Percentiles rank a stretch among this genome's conserved stretches.
These are phyloP conservation scores for Antheraea assamensis DNA, from an alignment of 2,888 invertebrate genomes.

Conservation along the genomic window DNA sequence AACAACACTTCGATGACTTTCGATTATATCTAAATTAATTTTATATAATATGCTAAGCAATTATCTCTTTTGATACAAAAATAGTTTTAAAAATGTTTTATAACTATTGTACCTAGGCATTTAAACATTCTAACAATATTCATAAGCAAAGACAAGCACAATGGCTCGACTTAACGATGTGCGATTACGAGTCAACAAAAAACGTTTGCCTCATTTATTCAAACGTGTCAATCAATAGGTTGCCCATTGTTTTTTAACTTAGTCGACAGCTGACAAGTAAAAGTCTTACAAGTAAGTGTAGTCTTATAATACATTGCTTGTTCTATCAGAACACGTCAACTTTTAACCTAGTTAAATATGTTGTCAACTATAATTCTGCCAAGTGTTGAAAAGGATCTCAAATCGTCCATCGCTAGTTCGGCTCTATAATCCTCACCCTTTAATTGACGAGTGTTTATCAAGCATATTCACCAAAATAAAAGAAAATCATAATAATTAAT, in stretches of 20 bases:
- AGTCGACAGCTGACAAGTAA: background rate
- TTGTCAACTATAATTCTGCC: background rate
- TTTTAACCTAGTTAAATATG: background rate
- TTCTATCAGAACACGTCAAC: background rate
- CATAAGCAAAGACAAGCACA: constrained; percentile 11
- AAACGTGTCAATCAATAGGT: background rate
- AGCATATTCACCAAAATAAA: background rate
- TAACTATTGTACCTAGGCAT: background rate
- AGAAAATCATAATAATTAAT: background rate
- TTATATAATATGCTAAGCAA: constrained; percentile 9
- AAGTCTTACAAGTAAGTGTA: background rate
- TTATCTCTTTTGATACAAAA: background rate
- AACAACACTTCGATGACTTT: background rate
- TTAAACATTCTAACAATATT: background rate
- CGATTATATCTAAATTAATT: background rate
- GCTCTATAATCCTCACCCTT: background rate
- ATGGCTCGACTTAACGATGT: constrained; percentile 5
- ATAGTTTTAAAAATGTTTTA: background rate
- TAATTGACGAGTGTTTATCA: background rate
- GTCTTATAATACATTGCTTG: background rate
- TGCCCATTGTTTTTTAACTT: background rate
- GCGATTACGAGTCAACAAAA: background rate
- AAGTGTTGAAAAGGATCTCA: background rate
- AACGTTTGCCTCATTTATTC: background rate
- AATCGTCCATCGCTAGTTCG: background rate